These are phyloP conservation scores for Perizoma affinitatum DNA, from an alignment of 2,888 invertebrate species.

Conservation along the genomic window DNA sequence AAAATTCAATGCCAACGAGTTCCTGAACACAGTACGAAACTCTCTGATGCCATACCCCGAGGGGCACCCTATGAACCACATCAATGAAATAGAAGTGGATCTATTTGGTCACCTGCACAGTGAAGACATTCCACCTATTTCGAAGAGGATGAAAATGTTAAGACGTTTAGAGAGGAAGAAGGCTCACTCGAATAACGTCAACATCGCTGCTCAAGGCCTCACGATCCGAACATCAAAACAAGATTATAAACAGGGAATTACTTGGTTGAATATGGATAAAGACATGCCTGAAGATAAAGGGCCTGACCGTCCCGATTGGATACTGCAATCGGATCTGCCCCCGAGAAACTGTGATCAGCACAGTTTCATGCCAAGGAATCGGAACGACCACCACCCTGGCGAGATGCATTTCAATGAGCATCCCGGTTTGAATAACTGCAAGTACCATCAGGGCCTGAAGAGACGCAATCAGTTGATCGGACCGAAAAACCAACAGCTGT, in stretches of 20 bases:
- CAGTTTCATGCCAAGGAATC: conserved; percentile 7
- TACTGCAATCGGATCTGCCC: conserved; percentile 7
- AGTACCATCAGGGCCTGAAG: conserved; percentile 17
- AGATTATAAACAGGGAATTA: conserved; percentile 45
- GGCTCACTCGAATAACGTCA: conserved; percentile 50
- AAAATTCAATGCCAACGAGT: conserved; percentile 12
- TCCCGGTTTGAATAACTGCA: conserved; percentile 4
- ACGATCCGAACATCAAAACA: conserved; percentile 39
- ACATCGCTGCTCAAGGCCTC: conserved; percentile 9
- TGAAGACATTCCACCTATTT: conserved; percentile 67
- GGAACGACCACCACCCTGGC: conserved; percentile 19
- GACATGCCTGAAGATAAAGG: conserved; percentile 44
- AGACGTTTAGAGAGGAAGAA: conserved; percentile 74
- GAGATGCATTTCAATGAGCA: conserved; percentile 29
- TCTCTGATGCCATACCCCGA: conserved; percentile 49
- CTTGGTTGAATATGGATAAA: conserved; percentile 71
- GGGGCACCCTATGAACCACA: conserved; percentile 81
- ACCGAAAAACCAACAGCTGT: conserved; percentile 69
- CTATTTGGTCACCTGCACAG: conserved; percentile 71
- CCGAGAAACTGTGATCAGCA: conserved; percentile 5
- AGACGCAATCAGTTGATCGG: conserved; percentile 44
- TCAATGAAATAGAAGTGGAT: conserved; percentile 76
- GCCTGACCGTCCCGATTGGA: not conserved
- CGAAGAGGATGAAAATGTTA: conserved; percentile 74
- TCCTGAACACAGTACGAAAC: conserved; percentile 2